Percentiles rank a stretch among this genome's conserved stretches.
phyloP scores from a whole-genome alignment of 2,797 vertebrate species.

The Betta splendens region DNA sequence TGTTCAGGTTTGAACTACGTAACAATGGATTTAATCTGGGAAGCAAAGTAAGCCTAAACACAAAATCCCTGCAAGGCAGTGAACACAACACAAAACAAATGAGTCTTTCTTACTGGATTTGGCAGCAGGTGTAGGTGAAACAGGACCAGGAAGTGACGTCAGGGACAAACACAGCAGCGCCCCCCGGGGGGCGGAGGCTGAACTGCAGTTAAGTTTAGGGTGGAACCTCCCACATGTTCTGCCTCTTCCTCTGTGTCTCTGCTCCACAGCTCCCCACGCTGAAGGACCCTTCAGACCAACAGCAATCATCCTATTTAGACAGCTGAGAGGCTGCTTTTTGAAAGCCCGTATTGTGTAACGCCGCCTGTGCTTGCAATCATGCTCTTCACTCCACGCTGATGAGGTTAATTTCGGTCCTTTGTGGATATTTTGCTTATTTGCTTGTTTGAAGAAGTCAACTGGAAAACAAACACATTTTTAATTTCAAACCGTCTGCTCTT shows the following conservation, averaged over 20 bases:
- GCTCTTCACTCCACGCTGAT: constrained; percentile 61
- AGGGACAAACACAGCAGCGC: too few relatives aligned
- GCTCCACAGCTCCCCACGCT: constrained; percentile 68
- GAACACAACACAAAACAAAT: too few relatives aligned
- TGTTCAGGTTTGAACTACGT: too few relatives aligned
- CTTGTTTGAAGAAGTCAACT: constrained; percentile 49
- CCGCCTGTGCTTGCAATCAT: constrained; percentile 61
- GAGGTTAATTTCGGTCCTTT: constrained; percentile 66
- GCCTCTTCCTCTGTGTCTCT: constrained; percentile 63
- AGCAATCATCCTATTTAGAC: constrained; percentile 81
- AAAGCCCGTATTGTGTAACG: constrained; percentile 61
- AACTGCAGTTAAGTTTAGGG: constrained; percentile 73
- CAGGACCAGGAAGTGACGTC: too few relatives aligned
- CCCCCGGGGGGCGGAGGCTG: too few relatives aligned
- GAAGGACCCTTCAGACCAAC: constrained; percentile 81
- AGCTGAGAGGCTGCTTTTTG: constrained; percentile 64
- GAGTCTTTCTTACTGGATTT: too few relatives aligned
- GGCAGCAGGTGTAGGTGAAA: too few relatives aligned
- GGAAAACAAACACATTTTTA: constrained; percentile 19
- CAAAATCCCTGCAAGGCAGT: too few relatives aligned
- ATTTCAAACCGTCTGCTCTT: constrained; percentile 11
- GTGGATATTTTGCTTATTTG: constrained; percentile 54
- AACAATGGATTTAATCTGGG: too few relatives aligned
- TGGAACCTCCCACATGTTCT: constrained; percentile 66
- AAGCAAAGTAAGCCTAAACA: too few relatives aligned